A percentile compares a stretch with the other conserved stretches of the same genome.
These are phyloP conservation scores for Euzophera pinguis DNA, from an alignment of 2,888 invertebrate genomes.

Conservation along the genomic window DNA sequence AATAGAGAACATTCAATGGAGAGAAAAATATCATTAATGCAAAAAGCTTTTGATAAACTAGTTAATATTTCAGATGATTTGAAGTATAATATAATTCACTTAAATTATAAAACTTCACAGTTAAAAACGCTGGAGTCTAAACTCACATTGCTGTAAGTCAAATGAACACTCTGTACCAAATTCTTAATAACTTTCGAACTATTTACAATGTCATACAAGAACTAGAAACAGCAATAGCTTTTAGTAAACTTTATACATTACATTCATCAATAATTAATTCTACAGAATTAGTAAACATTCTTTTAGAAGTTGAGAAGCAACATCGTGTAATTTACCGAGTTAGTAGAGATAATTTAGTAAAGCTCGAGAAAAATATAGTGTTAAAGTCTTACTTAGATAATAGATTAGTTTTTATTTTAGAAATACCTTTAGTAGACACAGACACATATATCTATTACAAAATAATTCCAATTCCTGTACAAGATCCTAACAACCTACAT, in stretches of 20 bases:
- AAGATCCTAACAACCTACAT: conserved; percentile 6
- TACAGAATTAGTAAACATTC: conserved; percentile 13
- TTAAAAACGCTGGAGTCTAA: neutral
- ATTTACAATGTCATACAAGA: conserved; percentile 15
- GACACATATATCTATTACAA: conserved; percentile 15
- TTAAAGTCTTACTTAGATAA: conserved; percentile 15
- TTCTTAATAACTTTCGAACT: conserved; percentile 18
- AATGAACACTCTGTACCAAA: conserved; percentile 16
- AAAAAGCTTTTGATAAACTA: neutral
- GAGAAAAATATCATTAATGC: conserved; percentile 13
- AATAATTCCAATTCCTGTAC: conserved; percentile 13
- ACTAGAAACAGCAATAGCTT: conserved; percentile 20
- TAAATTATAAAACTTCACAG: conserved; percentile 8
- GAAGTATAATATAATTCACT: conserved; percentile 11
- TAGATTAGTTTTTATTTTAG: conserved; percentile 10
- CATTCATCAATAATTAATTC: conserved; percentile 19
- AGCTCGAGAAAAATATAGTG: conserved; percentile 16
- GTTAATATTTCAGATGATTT: conserved; percentile 15
- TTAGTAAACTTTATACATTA: conserved; percentile 14
- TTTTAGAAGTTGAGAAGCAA: conserved; percentile 13
- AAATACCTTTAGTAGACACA: conserved; percentile 10
- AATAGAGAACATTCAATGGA: conserved; percentile 14
- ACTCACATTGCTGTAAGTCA: neutral
- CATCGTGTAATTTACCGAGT: conserved; percentile 9
- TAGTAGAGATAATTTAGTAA: conserved; percentile 14